phyloP scores from a whole-genome alignment of 2,888 invertebrate species.

The Notodonta ziczac region DNA sequence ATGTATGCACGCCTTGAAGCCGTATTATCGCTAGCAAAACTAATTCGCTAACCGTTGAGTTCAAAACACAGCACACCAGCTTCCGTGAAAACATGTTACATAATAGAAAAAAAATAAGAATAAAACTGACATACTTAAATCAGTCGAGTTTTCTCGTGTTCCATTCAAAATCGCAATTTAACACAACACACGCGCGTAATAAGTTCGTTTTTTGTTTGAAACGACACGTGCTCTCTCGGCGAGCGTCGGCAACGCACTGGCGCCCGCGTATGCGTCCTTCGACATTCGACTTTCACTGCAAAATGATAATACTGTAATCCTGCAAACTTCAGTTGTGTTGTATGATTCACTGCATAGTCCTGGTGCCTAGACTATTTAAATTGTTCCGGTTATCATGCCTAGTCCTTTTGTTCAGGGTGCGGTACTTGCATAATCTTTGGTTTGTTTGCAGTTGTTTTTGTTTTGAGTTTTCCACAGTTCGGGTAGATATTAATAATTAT shows the following conservation, averaged over 20 bases:
- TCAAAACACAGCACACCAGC: constrained; percentile 51
- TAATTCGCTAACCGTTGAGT: constrained; percentile 54
- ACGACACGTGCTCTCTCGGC: constrained; percentile 36
- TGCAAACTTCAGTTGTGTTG: constrained; percentile 28
- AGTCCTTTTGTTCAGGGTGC: constrained; percentile 34
- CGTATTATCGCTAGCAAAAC: constrained; percentile 37
- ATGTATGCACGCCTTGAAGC: constrained; percentile 52
- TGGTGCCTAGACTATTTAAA: constrained; percentile 14
- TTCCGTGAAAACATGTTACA: constrained; percentile 47
- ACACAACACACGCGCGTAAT: constrained; percentile 38
- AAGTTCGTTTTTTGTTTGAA: constrained; percentile 26
- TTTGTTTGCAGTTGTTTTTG: constrained; percentile 41
- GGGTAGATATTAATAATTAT: too few species aligned
- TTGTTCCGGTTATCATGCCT: constrained; percentile 19
- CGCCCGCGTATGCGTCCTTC: constrained; percentile 63
- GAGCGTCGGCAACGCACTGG: constrained; percentile 61
- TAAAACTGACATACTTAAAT: constrained; percentile 74
- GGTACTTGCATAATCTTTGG: constrained; percentile 44
- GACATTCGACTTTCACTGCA: constrained; percentile 77
- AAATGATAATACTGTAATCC: constrained; percentile 59
- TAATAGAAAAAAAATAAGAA: constrained; percentile 48
- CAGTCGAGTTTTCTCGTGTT: constrained; percentile 53
- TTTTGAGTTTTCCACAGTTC: constrained; percentile 13
- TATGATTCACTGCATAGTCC: constrained; percentile 3
- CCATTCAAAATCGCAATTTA: constrained; percentile 42